These are phyloP conservation scores for Parazoanthus atlanticus DNA, from an alignment of 92 coral and sea anemone species.

Conservation along the genomic window DNA sequence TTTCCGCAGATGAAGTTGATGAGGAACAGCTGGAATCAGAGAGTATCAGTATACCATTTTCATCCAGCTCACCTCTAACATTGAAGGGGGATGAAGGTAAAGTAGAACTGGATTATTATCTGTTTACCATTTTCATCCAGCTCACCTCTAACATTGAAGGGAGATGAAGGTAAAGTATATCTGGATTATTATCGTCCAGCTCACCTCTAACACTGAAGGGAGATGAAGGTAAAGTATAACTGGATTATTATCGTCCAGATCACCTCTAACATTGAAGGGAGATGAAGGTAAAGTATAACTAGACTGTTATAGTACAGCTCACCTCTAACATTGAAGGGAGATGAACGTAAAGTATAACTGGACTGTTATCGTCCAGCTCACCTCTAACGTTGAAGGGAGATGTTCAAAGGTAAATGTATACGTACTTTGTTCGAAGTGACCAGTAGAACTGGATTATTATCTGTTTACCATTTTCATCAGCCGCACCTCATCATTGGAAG, in stretches of 20 bases:
- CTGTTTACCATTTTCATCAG: slow-evolving; percentile 2
- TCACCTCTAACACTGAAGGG: not conserved
- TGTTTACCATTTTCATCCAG: slow-evolving; percentile 5
- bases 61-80: slow-evolving; percentile 7
- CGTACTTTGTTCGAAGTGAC: not conserved
- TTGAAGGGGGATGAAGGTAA: slow-evolving; percentile 16
- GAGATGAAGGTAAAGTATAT: slow-evolving; percentile 3
- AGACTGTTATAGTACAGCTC: not conserved
- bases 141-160: not conserved
- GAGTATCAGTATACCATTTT: slow-evolving; percentile 31
- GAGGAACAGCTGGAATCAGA: slow-evolving; percentile 40
- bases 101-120: not conserved
- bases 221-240: not conserved
- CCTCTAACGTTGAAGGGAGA: not conserved
- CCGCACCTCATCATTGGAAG: not conserved
- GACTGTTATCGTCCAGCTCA: slow-evolving; percentile 2
- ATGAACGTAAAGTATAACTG: not conserved
- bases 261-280: too few relatives aligned
- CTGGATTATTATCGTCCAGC: not conserved
- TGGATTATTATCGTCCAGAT: too few relatives aligned
- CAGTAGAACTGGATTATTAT: not conserved
- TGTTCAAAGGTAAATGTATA: not conserved
- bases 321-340: not conserved
- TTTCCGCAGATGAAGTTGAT: slow-evolving; percentile 1
- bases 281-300: not conserved